Evolutionary conservation across 1,140 invertebrate species (phyloP), one percentile per base, ranked within the genome.

Genomic region (Pseudomyrmex dendroicus): DNA sequence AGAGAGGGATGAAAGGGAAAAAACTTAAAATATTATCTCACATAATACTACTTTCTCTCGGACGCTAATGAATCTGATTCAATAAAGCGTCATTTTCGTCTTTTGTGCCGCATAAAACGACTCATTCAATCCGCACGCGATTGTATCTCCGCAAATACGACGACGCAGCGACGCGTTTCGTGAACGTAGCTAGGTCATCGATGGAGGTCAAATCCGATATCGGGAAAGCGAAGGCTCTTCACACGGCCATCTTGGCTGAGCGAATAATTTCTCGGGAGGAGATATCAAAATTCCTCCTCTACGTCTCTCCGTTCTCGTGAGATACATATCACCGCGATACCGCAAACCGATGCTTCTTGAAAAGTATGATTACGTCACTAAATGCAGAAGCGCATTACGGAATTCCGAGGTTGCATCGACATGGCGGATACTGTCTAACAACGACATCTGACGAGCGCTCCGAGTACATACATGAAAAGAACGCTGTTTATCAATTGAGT

Each of bases 161-260:
- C 59, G 59, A 74, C 22, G 73, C 59, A 52, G 35, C 72, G 20
- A 48, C 3, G 62, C 62, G 48, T 77, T 77, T 67, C 63, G 17
- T 68, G 10, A 78, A 57, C 63, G 50, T 70, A 78, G 64, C 64
- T 59, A 78, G 76, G 74, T 78, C 74, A 59, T 59, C 50, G 64
- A 78, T 78, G 76, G 54, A 78, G 64, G 76, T 78, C 54, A 59
- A 78, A 78, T 78, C 48, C 44, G 20, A 64, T 76, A 64, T 64
- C 48, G 73, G 22, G 12, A 61, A 8, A 20, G 57, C 35, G 35
- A 15, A 9, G 9, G n/a, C 22, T 70, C 48, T 25, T 10, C 35
- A 52, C 17, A 10, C 48, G 48, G 25, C 7, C 54, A 78, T 78
- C 20, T 70, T 70, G 44, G 2, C 10, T 48, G 20, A 68, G 15